Conservation (phyloP, 2,113 vertebrate species). For the Anseranas semipalmata region DNA sequence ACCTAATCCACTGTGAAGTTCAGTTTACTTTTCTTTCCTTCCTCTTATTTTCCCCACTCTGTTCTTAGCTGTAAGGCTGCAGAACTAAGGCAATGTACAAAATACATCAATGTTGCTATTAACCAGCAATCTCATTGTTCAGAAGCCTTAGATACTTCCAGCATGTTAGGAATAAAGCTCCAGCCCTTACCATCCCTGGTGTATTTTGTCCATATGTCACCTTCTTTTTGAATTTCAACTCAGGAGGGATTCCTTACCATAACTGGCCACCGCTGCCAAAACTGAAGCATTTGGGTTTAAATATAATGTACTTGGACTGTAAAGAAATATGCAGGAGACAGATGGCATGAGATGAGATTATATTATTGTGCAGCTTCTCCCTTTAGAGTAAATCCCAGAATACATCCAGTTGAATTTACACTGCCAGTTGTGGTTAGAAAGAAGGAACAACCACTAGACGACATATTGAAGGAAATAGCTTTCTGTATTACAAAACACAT, state of each 20-base stretch:
- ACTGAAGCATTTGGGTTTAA: slow-evolving; percentile 31
- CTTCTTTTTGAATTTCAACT: slow-evolving; percentile 18
- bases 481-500: background rate
- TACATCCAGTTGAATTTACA: slow-evolving; percentile 12
- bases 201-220: slow-evolving; percentile 43
- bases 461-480: background rate
- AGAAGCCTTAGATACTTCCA: background rate
- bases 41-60: background rate
- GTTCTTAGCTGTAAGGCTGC: background rate
- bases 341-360: slow-evolving; percentile 56
- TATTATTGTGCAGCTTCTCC: slow-evolving; percentile 29
- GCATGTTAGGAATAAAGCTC: background rate
- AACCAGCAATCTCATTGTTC: background rate
- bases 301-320: slow-evolving; percentile 21
- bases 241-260: slow-evolving; percentile 22
- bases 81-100: background rate
- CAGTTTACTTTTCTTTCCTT: background rate
- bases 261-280: slow-evolving; percentile 26
- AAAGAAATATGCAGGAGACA: slow-evolving; percentile 56
- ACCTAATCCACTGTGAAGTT: background rate
- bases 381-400: slow-evolving; percentile 50
- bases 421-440: background rate
- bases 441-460: background rate
- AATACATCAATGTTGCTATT: background rate
- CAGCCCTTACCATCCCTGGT: background rate